These are phyloP conservation scores for Notolepis coatsorum DNA, from an alignment of 2,797 vertebrate genomes.

Conservation along the genomic window DNA sequence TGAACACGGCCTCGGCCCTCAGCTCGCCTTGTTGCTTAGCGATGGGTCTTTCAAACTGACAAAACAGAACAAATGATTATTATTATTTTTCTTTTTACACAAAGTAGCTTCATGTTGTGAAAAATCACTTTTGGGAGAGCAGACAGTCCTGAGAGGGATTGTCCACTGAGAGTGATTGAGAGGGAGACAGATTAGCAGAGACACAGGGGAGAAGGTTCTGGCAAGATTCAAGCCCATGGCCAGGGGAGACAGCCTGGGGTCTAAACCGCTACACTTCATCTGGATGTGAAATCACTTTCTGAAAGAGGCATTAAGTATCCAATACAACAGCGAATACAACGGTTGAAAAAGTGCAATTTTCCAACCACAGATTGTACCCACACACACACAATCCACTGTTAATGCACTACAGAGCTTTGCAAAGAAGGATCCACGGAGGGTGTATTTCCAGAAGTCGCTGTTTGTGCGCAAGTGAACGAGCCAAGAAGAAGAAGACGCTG, in stretches of 20 bases:
- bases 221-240: too few relatives aligned
- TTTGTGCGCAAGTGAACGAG: slow-evolving; percentile 31
- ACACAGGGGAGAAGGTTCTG: too few relatives aligned
- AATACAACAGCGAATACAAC: slow-evolving; percentile 7
- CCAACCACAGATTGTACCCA: background rate
- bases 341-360: slow-evolving; percentile 29
- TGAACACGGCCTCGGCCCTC: slow-evolving; percentile 37
- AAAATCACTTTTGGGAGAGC: too few relatives aligned
- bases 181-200: too few relatives aligned
- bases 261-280: background rate
- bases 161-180: too few relatives aligned
- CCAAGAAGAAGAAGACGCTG: slow-evolving; percentile 15
- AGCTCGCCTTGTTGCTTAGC: slow-evolving; percentile 66
- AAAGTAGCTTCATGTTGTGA: too few relatives aligned
- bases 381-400: too few relatives aligned
- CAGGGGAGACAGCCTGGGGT: too few relatives aligned
- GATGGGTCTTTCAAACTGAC: slow-evolving; percentile 52
- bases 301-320: slow-evolving; percentile 22
- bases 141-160: background rate
- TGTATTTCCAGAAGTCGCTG: slow-evolving; percentile 17
- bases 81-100: too few relatives aligned
- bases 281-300: background rate
- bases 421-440: slow-evolving; percentile 10
- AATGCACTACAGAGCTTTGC: background rate
- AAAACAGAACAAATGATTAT: slow-evolving; percentile 64